Conservation (phyloP, 2,113 vertebrate species). For the Suricata suricatta region DNA sequence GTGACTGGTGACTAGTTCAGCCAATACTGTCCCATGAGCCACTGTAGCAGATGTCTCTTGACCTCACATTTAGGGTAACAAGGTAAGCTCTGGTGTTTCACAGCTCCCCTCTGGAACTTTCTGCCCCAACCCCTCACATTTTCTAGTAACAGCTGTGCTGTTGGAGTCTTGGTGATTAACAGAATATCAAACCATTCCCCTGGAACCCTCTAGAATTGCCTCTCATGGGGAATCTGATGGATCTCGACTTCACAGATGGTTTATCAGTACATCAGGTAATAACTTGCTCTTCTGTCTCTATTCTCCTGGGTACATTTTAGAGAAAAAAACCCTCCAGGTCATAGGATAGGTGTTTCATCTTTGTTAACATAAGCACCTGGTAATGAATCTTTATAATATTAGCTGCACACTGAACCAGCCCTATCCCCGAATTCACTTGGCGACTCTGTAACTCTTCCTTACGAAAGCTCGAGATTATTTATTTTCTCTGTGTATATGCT, state of each 20-base stretch:
- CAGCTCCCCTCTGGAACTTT: neutral
- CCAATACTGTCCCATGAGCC: neutral
- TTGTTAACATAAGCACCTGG: slow-evolving; percentile 60
- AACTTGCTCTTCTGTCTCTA: slow-evolving; percentile 36
- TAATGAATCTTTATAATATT: slow-evolving; percentile 66
- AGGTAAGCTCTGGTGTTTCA: neutral
- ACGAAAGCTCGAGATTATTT: slow-evolving; percentile 64
- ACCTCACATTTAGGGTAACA: neutral
- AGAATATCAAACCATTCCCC: slow-evolving; percentile 28
- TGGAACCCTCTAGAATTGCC: slow-evolving; percentile 34
- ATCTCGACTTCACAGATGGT: slow-evolving; percentile 64
- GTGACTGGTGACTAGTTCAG: neutral
- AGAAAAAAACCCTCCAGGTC: slow-evolving; percentile 47
- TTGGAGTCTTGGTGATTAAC: slow-evolving; percentile 58
- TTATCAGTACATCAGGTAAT: slow-evolving; percentile 46
- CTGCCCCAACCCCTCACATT: neutral
- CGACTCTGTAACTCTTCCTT: slow-evolving; percentile 27
- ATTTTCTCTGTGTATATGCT: slow-evolving; percentile 74
- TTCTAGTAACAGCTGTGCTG: slow-evolving; percentile 57
- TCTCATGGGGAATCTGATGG: slow-evolving; percentile 46
- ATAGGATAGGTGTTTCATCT: slow-evolving; percentile 61
- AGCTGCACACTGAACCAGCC: slow-evolving; percentile 29
- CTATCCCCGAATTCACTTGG: slow-evolving; percentile 2
- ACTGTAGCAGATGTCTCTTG: neutral
- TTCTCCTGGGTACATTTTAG: slow-evolving; percentile 61